Conservation (phyloP, 37 sponge, comb jelly and placozoan genomes). For the Spongia lamella region DNA sequence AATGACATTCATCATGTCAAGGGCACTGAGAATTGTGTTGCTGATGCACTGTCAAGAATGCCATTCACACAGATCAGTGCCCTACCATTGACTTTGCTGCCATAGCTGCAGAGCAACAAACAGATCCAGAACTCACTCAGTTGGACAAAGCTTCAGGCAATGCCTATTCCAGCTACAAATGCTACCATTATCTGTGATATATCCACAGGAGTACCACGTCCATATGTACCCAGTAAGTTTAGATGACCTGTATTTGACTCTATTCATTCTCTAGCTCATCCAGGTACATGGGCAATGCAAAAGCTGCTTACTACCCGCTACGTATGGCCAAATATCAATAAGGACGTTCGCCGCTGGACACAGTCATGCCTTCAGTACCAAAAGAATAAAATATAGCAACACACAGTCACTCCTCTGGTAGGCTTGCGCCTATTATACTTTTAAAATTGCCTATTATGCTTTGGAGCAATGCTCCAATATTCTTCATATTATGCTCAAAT, state of each 20-base stretch:
- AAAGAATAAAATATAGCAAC: constrained; percentile 29
- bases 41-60: constrained; percentile 43
- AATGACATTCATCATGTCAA: constrained; percentile 19
- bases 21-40: constrained; percentile 24
- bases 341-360: constrained; percentile 38
- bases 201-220: constrained; percentile 44
- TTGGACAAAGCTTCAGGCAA: neutral
- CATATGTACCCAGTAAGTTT: constrained; percentile 17
- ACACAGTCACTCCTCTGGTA: constrained; percentile 30
- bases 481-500: no score
- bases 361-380: constrained; percentile 36
- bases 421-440: no score
- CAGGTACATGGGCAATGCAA: constrained; percentile 42
- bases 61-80: no score
- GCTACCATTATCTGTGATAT: constrained; percentile 28
- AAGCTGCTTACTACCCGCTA: constrained; percentile 27
- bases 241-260: constrained; percentile 25
- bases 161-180: constrained; percentile 6
- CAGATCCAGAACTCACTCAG: neutral
- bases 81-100: constrained; percentile 31
- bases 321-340: constrained; percentile 54
- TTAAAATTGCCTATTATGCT: no score
- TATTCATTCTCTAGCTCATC: constrained; percentile 45
- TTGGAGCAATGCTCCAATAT: no score
- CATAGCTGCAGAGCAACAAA: constrained; percentile 37